phyloP scores from a whole-genome alignment of 2,113 vertebrate genomes.

The Entomyzon cyanotis region DNA sequence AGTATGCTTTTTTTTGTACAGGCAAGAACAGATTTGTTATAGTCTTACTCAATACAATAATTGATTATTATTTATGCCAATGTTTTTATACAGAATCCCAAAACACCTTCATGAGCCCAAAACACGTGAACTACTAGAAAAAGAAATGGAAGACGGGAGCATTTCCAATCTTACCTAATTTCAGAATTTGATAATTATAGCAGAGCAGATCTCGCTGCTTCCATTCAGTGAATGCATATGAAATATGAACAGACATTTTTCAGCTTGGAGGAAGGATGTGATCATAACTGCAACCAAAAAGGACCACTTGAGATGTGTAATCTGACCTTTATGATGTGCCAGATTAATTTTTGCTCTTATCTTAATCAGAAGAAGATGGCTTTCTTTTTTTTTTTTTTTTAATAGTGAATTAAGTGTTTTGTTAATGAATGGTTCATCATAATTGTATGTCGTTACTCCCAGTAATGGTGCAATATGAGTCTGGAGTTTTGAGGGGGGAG shows the following conservation, averaged over 20 bases:
- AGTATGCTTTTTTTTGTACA: background rate
- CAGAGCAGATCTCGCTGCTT: background rate
- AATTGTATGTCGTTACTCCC: background rate
- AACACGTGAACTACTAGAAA: background rate
- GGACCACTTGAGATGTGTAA: background rate
- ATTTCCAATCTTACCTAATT: background rate
- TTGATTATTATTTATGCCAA: background rate
- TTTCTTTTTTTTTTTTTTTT: background rate
- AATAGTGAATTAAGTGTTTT: background rate
- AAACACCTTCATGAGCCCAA: background rate
- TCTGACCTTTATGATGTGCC: background rate
- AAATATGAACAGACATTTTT: background rate
- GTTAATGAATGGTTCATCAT: background rate
- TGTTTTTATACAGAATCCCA: background rate
- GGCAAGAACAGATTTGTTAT: background rate
- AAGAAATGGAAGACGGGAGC: background rate
- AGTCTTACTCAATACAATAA: background rate
- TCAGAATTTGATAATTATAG: background rate
- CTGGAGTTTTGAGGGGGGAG: background rate
- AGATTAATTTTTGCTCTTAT: background rate
- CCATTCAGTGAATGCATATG: rapidly evolving
- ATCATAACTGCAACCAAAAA: background rate
- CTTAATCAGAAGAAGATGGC: background rate
- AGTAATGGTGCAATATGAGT: background rate
- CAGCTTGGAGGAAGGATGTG: background rate